These are phyloP conservation scores for Cephalopholis sonnerati DNA, from an alignment of 2,113 vertebrate species.

Conservation along the genomic window DNA sequence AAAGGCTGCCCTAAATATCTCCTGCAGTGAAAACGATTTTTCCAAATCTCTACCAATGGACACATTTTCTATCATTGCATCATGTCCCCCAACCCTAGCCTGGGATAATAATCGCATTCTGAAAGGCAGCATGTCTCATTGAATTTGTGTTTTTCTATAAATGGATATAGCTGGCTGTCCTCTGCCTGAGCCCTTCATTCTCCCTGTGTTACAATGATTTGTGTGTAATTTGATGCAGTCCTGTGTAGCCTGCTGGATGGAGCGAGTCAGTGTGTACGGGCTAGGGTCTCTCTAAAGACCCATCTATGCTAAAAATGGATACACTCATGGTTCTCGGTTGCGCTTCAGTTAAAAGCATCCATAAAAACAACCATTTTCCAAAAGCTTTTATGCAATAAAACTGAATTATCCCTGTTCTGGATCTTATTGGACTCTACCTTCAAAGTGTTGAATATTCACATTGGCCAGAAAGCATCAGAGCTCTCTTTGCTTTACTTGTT, in stretches of 20 bases:
- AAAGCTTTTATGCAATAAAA: conserved; percentile 35
- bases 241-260: conserved; percentile 14
- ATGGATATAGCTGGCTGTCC: conserved; percentile 8
- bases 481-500: neutral
- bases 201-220: conserved; percentile 41
- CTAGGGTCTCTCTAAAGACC: conserved; percentile 44
- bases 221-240: conserved; percentile 59
- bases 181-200: conserved; percentile 30
- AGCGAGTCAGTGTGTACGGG: conserved; percentile 19
- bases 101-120: conserved; percentile 11
- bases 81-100: too few species aligned
- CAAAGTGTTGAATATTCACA: neutral
- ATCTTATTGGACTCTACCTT: neutral
- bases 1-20: too few species aligned
- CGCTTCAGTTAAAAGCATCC: conserved; percentile 35
- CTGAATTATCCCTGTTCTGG: conserved; percentile 1
- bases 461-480: neutral
- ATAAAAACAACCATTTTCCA: conserved; percentile 31
- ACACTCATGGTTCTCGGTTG: conserved; percentile 19
- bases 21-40: too few species aligned
- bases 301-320: conserved; percentile 57
- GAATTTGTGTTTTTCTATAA: conserved; percentile 37
- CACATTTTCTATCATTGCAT: too few species aligned
- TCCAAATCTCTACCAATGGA: too few species aligned
- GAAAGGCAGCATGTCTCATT: conserved; percentile 19